Base-by-base conservation (phyloP, 2,113 vertebrate genomes). In the Pontoporia blainvillei region DNA sequence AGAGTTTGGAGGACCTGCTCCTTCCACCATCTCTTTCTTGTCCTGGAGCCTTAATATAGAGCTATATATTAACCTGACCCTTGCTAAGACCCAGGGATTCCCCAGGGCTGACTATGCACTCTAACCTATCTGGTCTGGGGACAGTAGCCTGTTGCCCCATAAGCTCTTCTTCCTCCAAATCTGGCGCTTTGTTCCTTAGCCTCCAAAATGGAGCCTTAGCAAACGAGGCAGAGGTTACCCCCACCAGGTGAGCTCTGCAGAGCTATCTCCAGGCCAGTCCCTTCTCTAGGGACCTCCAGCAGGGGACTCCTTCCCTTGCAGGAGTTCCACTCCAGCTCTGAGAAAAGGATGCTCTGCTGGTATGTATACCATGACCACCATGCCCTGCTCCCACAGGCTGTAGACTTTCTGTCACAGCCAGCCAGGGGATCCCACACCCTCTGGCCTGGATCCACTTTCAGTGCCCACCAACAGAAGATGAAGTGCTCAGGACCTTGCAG, bases 101-200 rank as follows among this genome's bases (percentile, higher is more conserved):
- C 79, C 78, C 34, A 67, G 36, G 3, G 69, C 54, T 84, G 49
- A 36, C 69, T n/a, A 7, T 91, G 66, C 85, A 87, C n/a, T 90
- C 57, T 54, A 96, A 69, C 87, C 25, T 93, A 3, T 90, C 67
- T 96, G 46, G 57, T 62, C 52, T 78, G 41, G 8, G 41, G 10
- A 62, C 46, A 75, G 71, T 69, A 78, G 36, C 36, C 59, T 91
- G 44, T 64, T 93, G 36, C 64, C 10, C n/a, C 41, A 23, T 71
- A 69, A 57, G 27, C 59, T 90, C 34, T 62, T 64, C 46, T 96
- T 92, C 36, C 57, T 95, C 34, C 14, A 94, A 27, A 39, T 93
- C 67, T 86, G 62, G 13, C 29, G 72, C 84, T 96, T 96, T 96
- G 49, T 91, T 91, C 73, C 72, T 93, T 95, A 82, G 52, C 83